Percentiles rank a stretch among this genome's conserved stretches.
These are phyloP conservation scores for Dolichopus griseipennis DNA, from an alignment of 2,888 invertebrate genomes.

Conservation along the genomic window DNA sequence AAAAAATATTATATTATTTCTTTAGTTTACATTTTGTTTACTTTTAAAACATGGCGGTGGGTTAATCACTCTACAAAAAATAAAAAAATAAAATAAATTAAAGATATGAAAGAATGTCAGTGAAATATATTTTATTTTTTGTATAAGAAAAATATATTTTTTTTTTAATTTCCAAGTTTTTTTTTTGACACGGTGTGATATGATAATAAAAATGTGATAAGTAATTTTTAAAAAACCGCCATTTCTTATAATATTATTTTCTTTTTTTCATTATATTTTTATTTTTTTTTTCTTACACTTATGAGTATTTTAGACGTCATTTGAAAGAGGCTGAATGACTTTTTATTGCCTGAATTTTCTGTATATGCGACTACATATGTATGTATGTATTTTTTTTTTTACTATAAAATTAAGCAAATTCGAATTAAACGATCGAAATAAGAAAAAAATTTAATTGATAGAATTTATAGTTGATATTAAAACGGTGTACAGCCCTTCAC, in stretches of 20 bases:
- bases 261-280: neutral
- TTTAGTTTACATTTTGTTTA: neutral
- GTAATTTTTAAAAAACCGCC: neutral
- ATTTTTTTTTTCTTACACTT: neutral
- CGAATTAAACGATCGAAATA: too few species aligned
- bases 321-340: neutral
- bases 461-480: too few species aligned
- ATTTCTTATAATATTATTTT: neutral
- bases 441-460: too few species aligned
- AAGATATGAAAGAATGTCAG: too few species aligned
- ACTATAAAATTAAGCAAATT: too few species aligned
- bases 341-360: neutral
- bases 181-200: neutral
- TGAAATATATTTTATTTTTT: too few species aligned
- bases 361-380: too few species aligned
- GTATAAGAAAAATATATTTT: neutral
- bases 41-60: neutral
- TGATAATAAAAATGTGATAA: too few species aligned
- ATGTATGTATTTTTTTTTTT: too few species aligned
- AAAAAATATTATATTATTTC: too few species aligned
- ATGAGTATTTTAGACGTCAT: neutral
- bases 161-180: neutral
- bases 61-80: neutral
- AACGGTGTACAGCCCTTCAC: too few species aligned
- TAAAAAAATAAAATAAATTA: neutral